These are phyloP conservation scores for Mormyrops boulengeri DNA, from an alignment of 2,797 vertebrate species.

Conservation along the genomic window DNA sequence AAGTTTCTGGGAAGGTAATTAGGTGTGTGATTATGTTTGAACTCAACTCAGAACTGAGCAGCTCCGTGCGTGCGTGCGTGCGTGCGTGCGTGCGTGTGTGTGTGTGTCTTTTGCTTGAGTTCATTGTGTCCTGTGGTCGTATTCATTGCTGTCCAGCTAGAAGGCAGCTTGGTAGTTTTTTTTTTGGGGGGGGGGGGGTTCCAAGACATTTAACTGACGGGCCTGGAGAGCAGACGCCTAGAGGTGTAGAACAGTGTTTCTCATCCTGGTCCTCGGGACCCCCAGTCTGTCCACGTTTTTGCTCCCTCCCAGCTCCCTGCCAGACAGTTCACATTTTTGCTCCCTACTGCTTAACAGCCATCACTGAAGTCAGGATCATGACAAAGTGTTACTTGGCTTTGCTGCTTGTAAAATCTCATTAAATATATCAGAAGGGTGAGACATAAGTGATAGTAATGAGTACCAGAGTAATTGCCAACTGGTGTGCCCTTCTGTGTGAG, in stretches of 20 bases:
- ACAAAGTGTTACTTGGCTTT: background rate
- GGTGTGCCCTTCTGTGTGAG: background rate
- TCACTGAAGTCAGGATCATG: background rate
- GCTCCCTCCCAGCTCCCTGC: background rate
- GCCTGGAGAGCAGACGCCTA: background rate
- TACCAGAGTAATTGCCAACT: background rate
- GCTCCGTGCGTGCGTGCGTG: background rate
- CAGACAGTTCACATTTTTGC: background rate
- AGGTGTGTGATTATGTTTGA: background rate
- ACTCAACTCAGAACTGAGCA: background rate
- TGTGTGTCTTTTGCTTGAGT: background rate
- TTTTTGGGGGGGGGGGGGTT: background rate
- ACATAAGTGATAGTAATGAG: background rate
- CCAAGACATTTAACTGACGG: background rate
- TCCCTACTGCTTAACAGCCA: background rate
- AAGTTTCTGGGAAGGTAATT: background rate
- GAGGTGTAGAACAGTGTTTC: background rate
- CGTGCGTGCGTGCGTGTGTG: background rate
- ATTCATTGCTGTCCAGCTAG: background rate
- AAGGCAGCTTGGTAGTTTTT: background rate
- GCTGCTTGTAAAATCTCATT: background rate
- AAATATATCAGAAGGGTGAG: background rate
- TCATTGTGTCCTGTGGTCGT: background rate
- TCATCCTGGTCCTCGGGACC: background rate
- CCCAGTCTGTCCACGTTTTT: background rate